Base-by-base conservation (phyloP, 2,888 invertebrate species). In the Cerastis leucographa region DNA sequence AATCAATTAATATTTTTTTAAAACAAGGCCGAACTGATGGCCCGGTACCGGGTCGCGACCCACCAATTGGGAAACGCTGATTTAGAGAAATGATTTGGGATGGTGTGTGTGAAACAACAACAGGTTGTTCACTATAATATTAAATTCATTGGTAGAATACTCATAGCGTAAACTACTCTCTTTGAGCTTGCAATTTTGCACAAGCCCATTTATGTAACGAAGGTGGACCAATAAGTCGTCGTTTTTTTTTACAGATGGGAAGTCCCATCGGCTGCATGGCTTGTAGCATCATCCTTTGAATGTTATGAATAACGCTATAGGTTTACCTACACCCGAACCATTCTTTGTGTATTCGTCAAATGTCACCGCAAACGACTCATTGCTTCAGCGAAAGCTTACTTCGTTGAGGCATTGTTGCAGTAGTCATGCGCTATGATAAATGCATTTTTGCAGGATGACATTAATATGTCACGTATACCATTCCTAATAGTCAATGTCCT, bases 311-410 rank as follows among this genome's bases (percentile, higher is more conserved):
- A 51, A 74, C 3, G 14, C 40, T 40, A 35, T 29, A 1, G 17
- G 17, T 19, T 56, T 42, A 54, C 76, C 29, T 17, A 42, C 42
- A 64, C n/a, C 42, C 2, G 64, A 71, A 40, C 35, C 22, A 64
- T 80, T 72, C 14, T 35, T 80, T 62, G 42, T 22, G 1, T 22
- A 14, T 72, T 72, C 9, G 25, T 69, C 29, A 78, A 62, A 54
- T 40, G 17, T 44, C 49, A 64, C 42, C 14, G n/a, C 49, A 80
- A 59, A 46, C 49, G 12, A 73, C 12, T 73, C 42, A 72, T 64
- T 11, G 0, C 14, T 56, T 56, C 25, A 25, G 17, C 5, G 46
- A 59, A 59, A 59, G 25, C 44, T 19, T 2, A 40, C 7, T 1
- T 35, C 4, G 40, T 29, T 78, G 12, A 62, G 40, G 40, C 35